Conservation (phyloP, 2,113 vertebrate species). For the Hippocampus guttulatus region DNA sequence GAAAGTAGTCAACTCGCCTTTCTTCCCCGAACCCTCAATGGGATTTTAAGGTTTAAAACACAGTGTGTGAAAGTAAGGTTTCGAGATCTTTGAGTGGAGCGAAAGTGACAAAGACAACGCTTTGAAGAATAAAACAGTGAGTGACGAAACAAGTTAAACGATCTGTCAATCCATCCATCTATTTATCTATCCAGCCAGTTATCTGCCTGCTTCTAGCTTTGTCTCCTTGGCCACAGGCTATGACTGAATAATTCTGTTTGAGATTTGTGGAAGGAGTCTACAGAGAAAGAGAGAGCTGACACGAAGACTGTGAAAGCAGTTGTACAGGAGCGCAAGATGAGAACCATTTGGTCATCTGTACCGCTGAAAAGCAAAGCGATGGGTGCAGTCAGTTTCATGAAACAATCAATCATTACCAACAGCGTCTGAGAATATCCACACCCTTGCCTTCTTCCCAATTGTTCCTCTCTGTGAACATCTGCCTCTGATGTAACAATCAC, state of each 20-base stretch:
- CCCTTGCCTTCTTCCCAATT: no score
- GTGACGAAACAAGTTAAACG: neutral
- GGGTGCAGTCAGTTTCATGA: no score
- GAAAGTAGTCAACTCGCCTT: neutral
- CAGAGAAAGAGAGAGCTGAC: slow-evolving; percentile 37
- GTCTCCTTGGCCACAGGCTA: slow-evolving; percentile 54
- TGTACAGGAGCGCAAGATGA: slow-evolving; percentile 37
- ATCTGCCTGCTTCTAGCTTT: slow-evolving; percentile 43
- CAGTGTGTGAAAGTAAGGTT: neutral
- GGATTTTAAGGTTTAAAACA: neutral
- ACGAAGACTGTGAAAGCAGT: slow-evolving; percentile 52
- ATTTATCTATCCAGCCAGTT: slow-evolving; percentile 12
- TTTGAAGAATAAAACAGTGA: neutral
- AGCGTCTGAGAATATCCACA: no score
- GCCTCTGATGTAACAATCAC: no score
- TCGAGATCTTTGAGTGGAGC: neutral
- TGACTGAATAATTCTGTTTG: slow-evolving; percentile 70
- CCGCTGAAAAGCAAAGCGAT: no score
- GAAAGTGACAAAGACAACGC: neutral
- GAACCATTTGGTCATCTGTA: slow-evolving; percentile 21
- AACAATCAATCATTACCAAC: no score
- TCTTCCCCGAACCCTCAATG: neutral
- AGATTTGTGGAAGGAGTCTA: slow-evolving; percentile 53
- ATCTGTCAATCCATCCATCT: slow-evolving; percentile 2
- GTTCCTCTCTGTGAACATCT: no score